Evolutionary conservation across 2,888 invertebrate species (phyloP).

Genomic region (Heliconius sara): DNA sequence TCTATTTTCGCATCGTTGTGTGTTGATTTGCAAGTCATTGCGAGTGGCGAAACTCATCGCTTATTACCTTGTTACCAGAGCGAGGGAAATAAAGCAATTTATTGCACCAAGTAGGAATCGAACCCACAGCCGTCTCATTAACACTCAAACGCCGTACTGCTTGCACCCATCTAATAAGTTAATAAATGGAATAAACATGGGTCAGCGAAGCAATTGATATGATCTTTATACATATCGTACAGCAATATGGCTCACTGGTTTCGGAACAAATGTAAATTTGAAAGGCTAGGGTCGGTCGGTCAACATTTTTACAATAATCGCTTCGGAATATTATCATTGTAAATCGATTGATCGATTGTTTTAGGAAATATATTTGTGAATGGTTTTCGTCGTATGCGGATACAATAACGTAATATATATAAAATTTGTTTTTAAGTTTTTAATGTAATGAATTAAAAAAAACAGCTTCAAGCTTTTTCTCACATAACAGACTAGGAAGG

Average conservation of each 20-base stretch:
- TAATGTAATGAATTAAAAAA: not conserved
- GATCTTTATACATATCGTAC: conserved; percentile 17
- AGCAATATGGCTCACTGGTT: conserved; percentile 15
- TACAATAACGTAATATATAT: not conserved
- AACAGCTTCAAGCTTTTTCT: not conserved
- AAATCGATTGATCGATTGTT: conserved; percentile 32
- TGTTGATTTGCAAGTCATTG: no score
- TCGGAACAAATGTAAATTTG: conserved; percentile 26
- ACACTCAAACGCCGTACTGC: no score
- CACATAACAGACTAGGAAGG: not conserved
- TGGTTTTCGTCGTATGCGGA: not conserved
- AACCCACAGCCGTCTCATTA: no score
- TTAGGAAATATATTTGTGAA: conserved; percentile 16
- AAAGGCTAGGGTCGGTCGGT: conserved; percentile 28
- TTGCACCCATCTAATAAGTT: not conserved
- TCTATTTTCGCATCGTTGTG: no score
- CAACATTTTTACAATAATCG: conserved; percentile 35
- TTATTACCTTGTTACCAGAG: no score
- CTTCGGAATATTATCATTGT: conserved; percentile 29
- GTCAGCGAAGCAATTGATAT: conserved; percentile 7
- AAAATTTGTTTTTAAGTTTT: no score
- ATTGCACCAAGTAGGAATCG: no score
- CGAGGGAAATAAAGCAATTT: no score
- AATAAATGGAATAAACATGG: conserved; percentile 8
- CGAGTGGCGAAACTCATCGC: no score